Conservation (phyloP, 2,888 invertebrate genomes). For the Griposia aprilina region DNA sequence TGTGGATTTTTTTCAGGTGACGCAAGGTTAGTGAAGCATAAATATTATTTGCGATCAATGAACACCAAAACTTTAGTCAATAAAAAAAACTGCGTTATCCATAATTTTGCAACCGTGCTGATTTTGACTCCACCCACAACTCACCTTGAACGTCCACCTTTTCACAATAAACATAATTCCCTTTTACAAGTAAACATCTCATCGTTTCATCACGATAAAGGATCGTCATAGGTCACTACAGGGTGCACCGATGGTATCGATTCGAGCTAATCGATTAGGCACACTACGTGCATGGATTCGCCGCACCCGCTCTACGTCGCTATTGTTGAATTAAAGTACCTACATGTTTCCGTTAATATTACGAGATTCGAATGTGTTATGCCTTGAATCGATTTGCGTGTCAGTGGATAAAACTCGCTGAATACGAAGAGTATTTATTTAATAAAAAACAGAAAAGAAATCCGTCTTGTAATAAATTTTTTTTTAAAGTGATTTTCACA, state of each 20-base stretch:
- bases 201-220: conserved; percentile 54
- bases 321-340: conserved; percentile 53
- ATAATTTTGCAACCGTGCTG: background rate
- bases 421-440: background rate
- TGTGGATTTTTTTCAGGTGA: background rate
- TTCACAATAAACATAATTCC: conserved; percentile 13
- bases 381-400: conserved; percentile 50
- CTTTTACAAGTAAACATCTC: conserved; percentile 37
- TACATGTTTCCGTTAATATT: conserved; percentile 63
- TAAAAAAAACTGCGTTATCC: background rate
- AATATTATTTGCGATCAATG: background rate
- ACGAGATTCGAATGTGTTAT: conserved; percentile 43
- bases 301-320: conserved; percentile 55
- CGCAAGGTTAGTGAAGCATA: background rate
- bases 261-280: conserved; percentile 69
- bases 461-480: background rate
- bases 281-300: conserved; percentile 66
- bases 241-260: conserved; percentile 63
- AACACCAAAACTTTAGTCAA: background rate
- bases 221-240: conserved; percentile 67
- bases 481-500: too few species aligned
- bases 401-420: conserved; percentile 22
- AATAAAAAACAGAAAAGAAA: background rate
- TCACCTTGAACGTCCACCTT: conserved; percentile 29
- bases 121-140: conserved; percentile 31